Evolutionary conservation across 2,888 invertebrate species (phyloP).

Genomic region (Hyppa rectilinea): DNA sequence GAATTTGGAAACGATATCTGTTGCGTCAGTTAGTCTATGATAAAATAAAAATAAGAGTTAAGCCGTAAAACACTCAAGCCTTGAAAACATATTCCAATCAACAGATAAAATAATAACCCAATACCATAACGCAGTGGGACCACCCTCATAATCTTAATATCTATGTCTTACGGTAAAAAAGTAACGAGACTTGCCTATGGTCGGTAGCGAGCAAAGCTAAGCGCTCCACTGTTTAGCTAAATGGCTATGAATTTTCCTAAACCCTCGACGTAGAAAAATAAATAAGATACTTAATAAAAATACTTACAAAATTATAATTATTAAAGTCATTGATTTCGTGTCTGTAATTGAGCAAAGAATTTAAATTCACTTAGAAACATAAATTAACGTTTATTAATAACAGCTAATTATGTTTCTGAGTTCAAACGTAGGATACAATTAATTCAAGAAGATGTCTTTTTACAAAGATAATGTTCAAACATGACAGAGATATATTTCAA

Average conservation of each 20-base stretch:
- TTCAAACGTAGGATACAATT: not conserved
- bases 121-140: constrained; percentile 33
- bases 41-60: not conserved
- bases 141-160: constrained; percentile 79
- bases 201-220: constrained; percentile 63
- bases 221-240: constrained; percentile 74
- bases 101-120: constrained; percentile 31
- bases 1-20: not conserved
- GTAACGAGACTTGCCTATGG: constrained; percentile 88
- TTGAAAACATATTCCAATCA: not conserved
- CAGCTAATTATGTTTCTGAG: not conserved
- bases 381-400: not conserved
- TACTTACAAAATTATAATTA: constrained; percentile 65
- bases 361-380: not conserved
- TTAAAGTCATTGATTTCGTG: constrained; percentile 68
- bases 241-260: constrained; percentile 85
- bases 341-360: constrained; percentile 58
- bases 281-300: constrained; percentile 81
- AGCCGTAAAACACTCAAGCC: not conserved
- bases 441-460: not conserved
- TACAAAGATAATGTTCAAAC: constrained; percentile 4
- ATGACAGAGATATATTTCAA: not conserved
- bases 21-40: not conserved
- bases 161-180: constrained; percentile 88
- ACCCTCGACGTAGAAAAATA: constrained; percentile 81